phyloP scores from a whole-genome alignment of 2,888 invertebrate genomes.

The Acanthococcus lagerstroemiae region DNA sequence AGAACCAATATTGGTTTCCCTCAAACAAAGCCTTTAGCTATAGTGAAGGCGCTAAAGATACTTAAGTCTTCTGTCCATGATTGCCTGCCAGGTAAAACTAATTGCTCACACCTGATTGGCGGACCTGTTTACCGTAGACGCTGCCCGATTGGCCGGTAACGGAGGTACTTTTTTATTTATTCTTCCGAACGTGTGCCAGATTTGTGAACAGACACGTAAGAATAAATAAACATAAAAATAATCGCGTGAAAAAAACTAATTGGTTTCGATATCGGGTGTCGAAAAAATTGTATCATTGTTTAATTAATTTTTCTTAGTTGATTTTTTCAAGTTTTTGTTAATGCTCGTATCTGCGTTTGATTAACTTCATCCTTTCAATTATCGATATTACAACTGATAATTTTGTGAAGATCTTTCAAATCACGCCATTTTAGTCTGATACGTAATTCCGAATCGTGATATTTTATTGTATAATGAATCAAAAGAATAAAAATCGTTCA shows the following conservation, averaged over 20 bases:
- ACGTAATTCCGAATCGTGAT: too few relatives aligned
- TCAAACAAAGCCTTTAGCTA: conserved; percentile 29
- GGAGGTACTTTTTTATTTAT: conserved; percentile 10
- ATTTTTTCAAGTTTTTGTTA: too few relatives aligned
- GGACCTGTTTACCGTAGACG: conserved; percentile 13
- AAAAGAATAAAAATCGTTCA: too few relatives aligned
- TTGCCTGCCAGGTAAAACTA: conserved; percentile 31
- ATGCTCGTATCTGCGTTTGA: too few relatives aligned
- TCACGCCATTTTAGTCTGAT: too few relatives aligned
- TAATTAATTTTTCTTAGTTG: too few relatives aligned
- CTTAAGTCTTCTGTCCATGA: conserved; percentile 27
- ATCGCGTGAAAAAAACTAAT: not conserved
- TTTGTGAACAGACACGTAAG: not conserved
- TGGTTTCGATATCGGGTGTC: not conserved
- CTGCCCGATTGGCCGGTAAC: conserved; percentile 9
- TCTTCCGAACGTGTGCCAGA: not conserved
- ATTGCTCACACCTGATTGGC: conserved; percentile 23
- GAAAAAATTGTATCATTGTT: too few relatives aligned
- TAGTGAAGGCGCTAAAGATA: conserved; percentile 29
- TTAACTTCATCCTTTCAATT: too few relatives aligned
- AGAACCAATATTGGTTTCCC: conserved; percentile 28
- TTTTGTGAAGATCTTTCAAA: too few relatives aligned
- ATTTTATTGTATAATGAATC: too few relatives aligned
- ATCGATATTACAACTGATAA: too few relatives aligned
- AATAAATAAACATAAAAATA: not conserved